Conservation (phyloP, 2,888 invertebrate genomes). For the Magallana nippona region DNA sequence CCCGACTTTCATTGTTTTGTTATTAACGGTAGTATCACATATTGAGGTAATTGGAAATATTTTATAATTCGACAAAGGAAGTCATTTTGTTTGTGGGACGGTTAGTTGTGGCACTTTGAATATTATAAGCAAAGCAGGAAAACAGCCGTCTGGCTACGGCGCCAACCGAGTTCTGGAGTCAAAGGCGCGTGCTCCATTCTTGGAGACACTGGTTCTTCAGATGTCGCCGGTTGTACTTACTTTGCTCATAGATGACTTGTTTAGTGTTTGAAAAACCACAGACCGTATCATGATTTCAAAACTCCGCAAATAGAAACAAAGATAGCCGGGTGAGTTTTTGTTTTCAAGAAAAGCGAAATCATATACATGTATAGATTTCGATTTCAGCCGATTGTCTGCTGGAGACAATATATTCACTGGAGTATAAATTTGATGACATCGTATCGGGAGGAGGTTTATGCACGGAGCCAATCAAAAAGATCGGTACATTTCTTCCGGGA, state of each 20-base stretch:
- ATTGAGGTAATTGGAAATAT: conserved; percentile 1
- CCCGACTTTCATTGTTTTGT: neutral
- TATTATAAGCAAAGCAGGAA: neutral
- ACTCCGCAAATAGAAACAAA: too few relatives aligned
- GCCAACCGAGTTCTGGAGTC: neutral
- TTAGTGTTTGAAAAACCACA: neutral
- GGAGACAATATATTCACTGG: neutral
- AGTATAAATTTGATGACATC: neutral
- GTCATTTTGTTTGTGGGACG: neutral
- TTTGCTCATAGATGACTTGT: neutral
- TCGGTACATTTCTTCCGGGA: neutral
- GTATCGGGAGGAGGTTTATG: neutral
- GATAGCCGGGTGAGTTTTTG: too few relatives aligned
- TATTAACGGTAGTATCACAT: neutral
- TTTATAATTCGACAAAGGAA: neutral
- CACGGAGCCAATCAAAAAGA: neutral
- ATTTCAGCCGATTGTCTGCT: too few relatives aligned
- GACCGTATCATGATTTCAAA: too few relatives aligned
- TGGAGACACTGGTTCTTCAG: neutral
- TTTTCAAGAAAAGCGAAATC: too few relatives aligned
- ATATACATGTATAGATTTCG: too few relatives aligned
- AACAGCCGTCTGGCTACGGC: neutral
- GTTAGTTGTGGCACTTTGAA: neutral
- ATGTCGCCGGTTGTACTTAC: neutral
- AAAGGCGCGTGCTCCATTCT: neutral